Base-by-base conservation (phyloP, 2,797 vertebrate species). In the Odontamblyopus rebecca region DNA sequence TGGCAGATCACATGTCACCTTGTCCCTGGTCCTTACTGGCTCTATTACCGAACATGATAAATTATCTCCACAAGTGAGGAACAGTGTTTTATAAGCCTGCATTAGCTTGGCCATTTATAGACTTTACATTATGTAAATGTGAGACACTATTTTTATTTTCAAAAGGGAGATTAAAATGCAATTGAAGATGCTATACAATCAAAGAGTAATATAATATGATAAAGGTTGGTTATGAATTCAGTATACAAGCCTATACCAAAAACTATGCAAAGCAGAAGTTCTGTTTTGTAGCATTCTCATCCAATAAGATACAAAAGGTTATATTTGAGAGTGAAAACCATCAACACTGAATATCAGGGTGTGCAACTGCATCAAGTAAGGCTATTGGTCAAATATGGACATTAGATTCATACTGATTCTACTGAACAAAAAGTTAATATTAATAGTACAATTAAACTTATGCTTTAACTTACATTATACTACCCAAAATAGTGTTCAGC, bases 1-100 rank as follows among this genome's bases (percentile, higher is more conserved):
- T 72, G 63, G 70, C 74, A 82, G 85, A 85, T 89, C 82, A 68
- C 84, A 84, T 84, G 85, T 82, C 84, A 86, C 61, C 61, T 80
- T 85, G 76, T 86, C 70, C 82, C 35, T 67, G 54, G 76, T 89
- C 74, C 82, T 83, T 68, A 85, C 85, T 81, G 75, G 86, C 75
- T 85, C 72, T 63, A 71, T 88, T 81, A 79, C 67, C 71, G 78
- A 48, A 50, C 78, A 73, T 85, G 82, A 91, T 79, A 77, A 88
- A 87, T 86, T 75, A 88, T 86, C 85, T 83, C 70, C 80, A 89
- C 81, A 86, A 73, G 30, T 16, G 8, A 82, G 72, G 56, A 75
- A 68, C 59, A 57, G 75, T 68, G 73, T 85, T 89, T 64, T 63
- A 84, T 81, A 82, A 82, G 75, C 53, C 72, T 72, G 78, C 73